These are phyloP conservation scores for Rostratula benghalensis DNA, from an alignment of 2,113 vertebrate species.

Conservation along the genomic window DNA sequence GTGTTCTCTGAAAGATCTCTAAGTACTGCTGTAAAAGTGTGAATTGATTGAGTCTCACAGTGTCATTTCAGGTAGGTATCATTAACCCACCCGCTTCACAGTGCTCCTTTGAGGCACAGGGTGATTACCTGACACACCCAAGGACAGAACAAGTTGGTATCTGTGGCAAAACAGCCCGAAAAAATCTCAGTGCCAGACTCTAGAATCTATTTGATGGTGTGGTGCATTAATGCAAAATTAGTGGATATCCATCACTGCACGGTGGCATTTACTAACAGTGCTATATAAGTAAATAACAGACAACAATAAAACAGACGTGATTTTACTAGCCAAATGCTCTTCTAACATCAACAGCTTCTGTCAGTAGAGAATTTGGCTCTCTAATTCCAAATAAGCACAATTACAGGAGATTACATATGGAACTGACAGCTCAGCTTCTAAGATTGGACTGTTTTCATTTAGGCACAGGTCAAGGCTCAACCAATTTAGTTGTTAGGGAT, in stretches of 20 bases:
- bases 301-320: background rate
- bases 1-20: background rate
- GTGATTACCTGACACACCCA: background rate
- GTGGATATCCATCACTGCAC: background rate
- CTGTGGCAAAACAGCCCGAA: background rate
- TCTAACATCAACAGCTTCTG: background rate
- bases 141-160: background rate
- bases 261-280: background rate
- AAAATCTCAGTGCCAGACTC: background rate
- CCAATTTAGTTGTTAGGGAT: background rate
- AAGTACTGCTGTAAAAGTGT: background rate
- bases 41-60: background rate
- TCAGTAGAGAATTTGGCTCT: background rate
- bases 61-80: background rate
- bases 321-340: background rate
- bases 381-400: background rate
- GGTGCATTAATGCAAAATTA: conserved; percentile 19
- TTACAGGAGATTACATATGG: background rate
- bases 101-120: background rate
- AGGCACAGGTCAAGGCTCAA: background rate
- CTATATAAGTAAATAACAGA: background rate
- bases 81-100: background rate
- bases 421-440: background rate
- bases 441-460: background rate
- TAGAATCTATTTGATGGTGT: background rate